Conservation (phyloP, 1,140 invertebrate genomes). For the Cardiocondyla obscurior region DNA sequence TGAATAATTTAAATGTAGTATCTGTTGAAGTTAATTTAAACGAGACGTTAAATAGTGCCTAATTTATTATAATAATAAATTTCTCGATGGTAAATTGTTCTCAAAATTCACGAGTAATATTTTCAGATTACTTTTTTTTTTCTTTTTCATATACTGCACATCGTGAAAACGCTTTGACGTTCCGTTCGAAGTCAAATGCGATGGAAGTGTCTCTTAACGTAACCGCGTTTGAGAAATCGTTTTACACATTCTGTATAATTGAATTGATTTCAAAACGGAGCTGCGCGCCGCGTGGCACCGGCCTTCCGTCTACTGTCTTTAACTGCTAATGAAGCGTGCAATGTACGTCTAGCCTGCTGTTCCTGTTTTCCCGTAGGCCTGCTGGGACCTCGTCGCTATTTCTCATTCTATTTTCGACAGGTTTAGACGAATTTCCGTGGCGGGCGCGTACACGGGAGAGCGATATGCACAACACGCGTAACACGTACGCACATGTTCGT, state of each 20-base stretch:
- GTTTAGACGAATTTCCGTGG: conserved; percentile 10
- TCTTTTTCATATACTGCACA: not conserved
- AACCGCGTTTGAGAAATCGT: conserved; percentile 37
- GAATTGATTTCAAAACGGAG: conserved; percentile 42
- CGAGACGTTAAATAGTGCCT: not conserved
- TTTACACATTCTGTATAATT: conserved; percentile 37
- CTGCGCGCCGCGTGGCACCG: not conserved
- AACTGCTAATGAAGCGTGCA: conserved; percentile 23
- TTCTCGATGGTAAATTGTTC: not conserved
- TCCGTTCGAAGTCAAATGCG: not conserved
- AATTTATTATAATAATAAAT: not conserved
- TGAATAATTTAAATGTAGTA: not conserved
- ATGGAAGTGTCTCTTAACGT: not conserved
- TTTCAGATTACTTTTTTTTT: not conserved
- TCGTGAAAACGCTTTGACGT: not conserved
- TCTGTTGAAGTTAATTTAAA: not conserved
- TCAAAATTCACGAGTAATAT: not conserved
- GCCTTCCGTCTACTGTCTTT: conserved; percentile 10
- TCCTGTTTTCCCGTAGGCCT: conserved; percentile 14
- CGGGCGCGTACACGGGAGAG: no score
- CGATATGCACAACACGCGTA: not conserved
- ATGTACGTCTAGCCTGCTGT: not conserved
- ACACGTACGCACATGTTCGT: not conserved
- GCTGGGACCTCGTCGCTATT: not conserved
- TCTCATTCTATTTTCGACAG: conserved; percentile 4